A percentile compares a stretch with the other conserved stretches of the same genome.
Conservation (phyloP, 1,140 invertebrate species). For the Leucophenga varia region DNA sequence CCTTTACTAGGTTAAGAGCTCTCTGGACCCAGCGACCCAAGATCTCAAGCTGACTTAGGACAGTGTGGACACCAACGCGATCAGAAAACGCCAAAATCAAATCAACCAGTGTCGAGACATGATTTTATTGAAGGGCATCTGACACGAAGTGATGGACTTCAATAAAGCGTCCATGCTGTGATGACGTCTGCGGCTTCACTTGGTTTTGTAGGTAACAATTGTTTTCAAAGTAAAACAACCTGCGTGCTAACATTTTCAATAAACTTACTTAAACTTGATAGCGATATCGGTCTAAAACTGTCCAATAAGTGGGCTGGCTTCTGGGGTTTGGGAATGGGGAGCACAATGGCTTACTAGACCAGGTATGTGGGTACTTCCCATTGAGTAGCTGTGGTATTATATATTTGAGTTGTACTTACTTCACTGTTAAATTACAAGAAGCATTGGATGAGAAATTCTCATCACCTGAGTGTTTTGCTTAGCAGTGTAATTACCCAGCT, state of each 20-base stretch:
- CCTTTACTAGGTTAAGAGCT: conserved; percentile 1
- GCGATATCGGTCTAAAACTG: conserved; percentile 12
- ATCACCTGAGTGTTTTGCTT: not conserved
- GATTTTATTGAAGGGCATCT: conserved; percentile 18
- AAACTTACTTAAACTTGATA: conserved; percentile 13
- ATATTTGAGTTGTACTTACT: not conserved
- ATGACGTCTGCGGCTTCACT: conserved; percentile 18
- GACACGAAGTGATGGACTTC: conserved; percentile 15
- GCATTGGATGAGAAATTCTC: conserved; percentile 1
- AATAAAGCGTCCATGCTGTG: conserved; percentile 17
- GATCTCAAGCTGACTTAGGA: conserved; percentile 10
- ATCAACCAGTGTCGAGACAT: conserved; percentile 15
- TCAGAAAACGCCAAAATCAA: conserved; percentile 13
- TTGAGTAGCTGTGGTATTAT: not conserved
- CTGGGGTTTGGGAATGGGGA: conserved; percentile 11
- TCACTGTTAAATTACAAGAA: not conserved
- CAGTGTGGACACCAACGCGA: conserved; percentile 3
- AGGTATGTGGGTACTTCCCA: not conserved
- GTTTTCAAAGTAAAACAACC: conserved; percentile 16
- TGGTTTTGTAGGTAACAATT: conserved; percentile 18
- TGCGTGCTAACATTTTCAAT: conserved; percentile 17
- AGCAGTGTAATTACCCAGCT: not conserved
- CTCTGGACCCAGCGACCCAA: conserved; percentile 1
- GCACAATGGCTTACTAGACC: conserved; percentile 4
- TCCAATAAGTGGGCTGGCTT: conserved; percentile 8